Percentiles rank a stretch among this genome's conserved stretches.
These are phyloP conservation scores for Hyperoplus lanceolatus DNA, from an alignment of 2,797 vertebrate genomes.

Conservation along the genomic window DNA sequence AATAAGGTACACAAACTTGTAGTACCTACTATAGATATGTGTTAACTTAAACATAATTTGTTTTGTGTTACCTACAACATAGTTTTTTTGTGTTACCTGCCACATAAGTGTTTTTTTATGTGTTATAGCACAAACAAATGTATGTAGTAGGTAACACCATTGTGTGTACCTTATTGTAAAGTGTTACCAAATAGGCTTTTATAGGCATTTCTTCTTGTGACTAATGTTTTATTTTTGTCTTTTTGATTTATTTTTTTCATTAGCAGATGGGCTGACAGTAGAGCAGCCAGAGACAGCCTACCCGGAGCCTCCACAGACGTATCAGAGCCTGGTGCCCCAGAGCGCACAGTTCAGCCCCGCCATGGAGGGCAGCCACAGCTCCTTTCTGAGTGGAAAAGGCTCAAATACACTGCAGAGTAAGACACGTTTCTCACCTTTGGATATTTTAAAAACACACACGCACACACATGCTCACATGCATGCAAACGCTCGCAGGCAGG, in stretches of 20 bases:
- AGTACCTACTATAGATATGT: no score
- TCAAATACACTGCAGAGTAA: slow-evolving; percentile 60
- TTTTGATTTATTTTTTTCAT: slow-evolving; percentile 7
- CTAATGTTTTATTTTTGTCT: not conserved
- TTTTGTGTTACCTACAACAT: no score
- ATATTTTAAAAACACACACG: not conserved
- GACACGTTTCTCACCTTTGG: not conserved
- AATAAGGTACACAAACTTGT: no score
- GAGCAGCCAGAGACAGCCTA: slow-evolving; percentile 76
- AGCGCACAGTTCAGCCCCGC: slow-evolving; percentile 75
- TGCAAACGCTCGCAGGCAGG: no score
- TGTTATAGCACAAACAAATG: no score
- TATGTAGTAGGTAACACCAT: no score
- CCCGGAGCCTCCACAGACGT: slow-evolving; percentile 82
- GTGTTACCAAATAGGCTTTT: not conserved
- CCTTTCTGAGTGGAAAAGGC: slow-evolving; percentile 71
- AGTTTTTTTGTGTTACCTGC: no score
- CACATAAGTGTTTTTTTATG: no score
- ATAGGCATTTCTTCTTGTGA: not conserved
- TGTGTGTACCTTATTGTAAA: no score
- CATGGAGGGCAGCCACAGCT: slow-evolving; percentile 71
- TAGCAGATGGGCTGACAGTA: slow-evolving; percentile 67
- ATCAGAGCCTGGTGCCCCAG: slow-evolving; percentile 83
- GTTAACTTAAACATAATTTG: no score
- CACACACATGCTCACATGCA: no score